Conservation (phyloP, 2,797 vertebrate species). For the Phylloscopus collybita region DNA sequence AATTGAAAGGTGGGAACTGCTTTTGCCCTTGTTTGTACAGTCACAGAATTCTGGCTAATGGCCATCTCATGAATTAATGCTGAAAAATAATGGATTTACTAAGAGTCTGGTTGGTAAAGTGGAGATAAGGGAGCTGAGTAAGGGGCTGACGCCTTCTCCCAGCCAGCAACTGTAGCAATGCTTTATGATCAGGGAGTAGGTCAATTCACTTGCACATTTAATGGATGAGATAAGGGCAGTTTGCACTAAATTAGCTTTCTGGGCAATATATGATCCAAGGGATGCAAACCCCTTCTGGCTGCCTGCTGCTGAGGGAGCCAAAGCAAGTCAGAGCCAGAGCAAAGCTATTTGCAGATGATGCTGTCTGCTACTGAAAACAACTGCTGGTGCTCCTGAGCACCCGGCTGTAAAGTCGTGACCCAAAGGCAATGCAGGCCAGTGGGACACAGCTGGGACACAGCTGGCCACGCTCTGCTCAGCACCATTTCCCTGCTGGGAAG, state of each 20-base stretch:
- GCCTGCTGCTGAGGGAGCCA: not conserved
- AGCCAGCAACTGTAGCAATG: not conserved
- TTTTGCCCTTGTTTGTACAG: not conserved
- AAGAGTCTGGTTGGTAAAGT: conserved; percentile 20
- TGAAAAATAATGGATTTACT: conserved; percentile 41
- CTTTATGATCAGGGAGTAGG: not conserved
- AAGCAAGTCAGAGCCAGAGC: not conserved
- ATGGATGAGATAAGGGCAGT: conserved; percentile 41
- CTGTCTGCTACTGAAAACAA: not conserved
- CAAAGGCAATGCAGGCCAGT: not conserved
- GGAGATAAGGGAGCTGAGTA: conserved; percentile 27
- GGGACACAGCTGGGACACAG: not conserved
- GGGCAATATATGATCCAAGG: not conserved
- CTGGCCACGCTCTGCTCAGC: not conserved
- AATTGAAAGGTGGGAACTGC: not conserved
- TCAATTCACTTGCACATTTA: conserved; percentile 33
- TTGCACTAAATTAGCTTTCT: conserved; percentile 34
- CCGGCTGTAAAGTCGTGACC: not conserved
- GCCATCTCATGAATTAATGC: conserved; percentile 25
- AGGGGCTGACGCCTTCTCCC: conserved; percentile 4
- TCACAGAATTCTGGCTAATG: conserved; percentile 4
- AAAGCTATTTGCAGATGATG: not conserved
- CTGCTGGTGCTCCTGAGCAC: not conserved
- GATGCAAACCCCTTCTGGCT: not conserved
- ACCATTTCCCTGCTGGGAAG: not conserved